phyloP scores from a whole-genome alignment of 2,113 vertebrate species.

The Scomber scombrus region DNA sequence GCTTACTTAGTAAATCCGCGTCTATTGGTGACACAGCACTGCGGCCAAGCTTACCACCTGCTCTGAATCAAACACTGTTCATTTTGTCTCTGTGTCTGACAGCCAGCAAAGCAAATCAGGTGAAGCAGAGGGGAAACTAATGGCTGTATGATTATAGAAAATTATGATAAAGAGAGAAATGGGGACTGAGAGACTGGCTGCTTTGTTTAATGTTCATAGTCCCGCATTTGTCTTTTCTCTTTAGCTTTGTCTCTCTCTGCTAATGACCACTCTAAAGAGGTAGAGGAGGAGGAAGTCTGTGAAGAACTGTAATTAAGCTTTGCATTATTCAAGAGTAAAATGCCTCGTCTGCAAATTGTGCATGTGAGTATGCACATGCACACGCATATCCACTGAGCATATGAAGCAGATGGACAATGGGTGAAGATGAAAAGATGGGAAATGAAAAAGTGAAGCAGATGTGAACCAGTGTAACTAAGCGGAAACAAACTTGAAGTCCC shows the following conservation, averaged over 20 bases:
- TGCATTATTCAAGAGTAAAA: constrained; percentile 74
- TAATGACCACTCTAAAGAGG: constrained; percentile 68
- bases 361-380: neutral
- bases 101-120: constrained; percentile 52
- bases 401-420: neutral
- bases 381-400: neutral
- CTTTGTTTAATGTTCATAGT: constrained; percentile 56
- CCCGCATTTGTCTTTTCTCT: constrained; percentile 56
- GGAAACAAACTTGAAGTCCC: constrained; percentile 8
- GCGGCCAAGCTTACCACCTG: constrained; percentile 45
- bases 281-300: constrained; percentile 37
- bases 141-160: constrained; percentile 59
- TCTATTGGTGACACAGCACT: constrained; percentile 33
- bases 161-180: constrained; percentile 6
- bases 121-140: constrained; percentile 49
- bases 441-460: neutral
- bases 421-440: constrained; percentile 23
- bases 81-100: constrained; percentile 55
- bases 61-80: constrained; percentile 48
- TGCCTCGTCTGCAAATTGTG: constrained; percentile 36
- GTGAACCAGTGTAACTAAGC: constrained; percentile 25
- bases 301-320: constrained; percentile 72
- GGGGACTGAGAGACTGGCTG: constrained; percentile 11
- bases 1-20: constrained; percentile 46
- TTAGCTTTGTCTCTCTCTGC: constrained; percentile 22